Evolutionary conservation across 2,797 vertebrate species (phyloP), one percentile per base, ranked within the genome.

Genomic region (Liasis olivaceus): DNA sequence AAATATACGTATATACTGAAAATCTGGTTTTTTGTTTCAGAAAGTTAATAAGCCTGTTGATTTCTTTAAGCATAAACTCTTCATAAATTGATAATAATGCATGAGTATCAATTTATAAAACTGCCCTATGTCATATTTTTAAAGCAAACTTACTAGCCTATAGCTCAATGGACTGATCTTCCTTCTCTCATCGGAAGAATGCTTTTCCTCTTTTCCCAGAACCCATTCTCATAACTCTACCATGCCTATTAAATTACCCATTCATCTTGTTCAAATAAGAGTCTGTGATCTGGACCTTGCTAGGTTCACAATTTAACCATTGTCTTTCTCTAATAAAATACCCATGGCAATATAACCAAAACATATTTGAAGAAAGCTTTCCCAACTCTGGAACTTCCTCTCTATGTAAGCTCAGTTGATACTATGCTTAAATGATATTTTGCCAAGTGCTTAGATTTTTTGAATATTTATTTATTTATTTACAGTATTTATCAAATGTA

Each of bases 11-110:
- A 89, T 58, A 31, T 1, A 0, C 4, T 87, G 42, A 77, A 95
- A 94, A 91, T 87, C 93, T 91, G 90, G 1, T 85, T 1, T 90
- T 93, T 88, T 47, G 22, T 54, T 93, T 93, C 42, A 95, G 20
- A 92, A 90, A 88, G 69, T 91, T 2, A 51, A 63, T 14, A 87
- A 1, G 0, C 31, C 11, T 91, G 6, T 59, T 90, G n/a, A 2
- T 1, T 88, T 94, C 89, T 91, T 1, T 66, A 47, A 15, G 0
- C 87, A 92, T 26, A 24, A 31, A 4, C 28, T 85, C 26, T 89
- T 93, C 60, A 36, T 0, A 64, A n/a, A 92, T 89, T 1, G 92
- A 84, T 85, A 94, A 89, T 26, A 0, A 0, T 87, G 91, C 89
- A 84, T 12, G 90, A 90, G 11, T 89, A 36, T 1, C 8, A 91